Conservation (phyloP, 2,113 vertebrate genomes). For the Erythrolamprus reginae region DNA sequence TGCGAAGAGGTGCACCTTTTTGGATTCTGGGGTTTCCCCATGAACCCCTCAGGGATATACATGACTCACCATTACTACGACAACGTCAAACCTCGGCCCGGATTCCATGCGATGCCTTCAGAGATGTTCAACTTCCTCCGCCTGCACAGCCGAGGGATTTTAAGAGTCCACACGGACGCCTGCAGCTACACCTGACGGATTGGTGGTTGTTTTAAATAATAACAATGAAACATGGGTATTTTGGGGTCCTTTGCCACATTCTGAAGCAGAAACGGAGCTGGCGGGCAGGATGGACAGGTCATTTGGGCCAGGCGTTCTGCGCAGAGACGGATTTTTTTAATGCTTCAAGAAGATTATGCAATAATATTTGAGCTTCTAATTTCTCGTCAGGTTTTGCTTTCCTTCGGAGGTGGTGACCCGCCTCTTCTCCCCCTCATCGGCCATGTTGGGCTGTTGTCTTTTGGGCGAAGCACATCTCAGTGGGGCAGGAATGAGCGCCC, state of each 20-base stretch:
- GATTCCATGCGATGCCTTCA: slow-evolving; percentile 96
- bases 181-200: slow-evolving; percentile 80
- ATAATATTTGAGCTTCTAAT: slow-evolving; percentile 56
- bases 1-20: slow-evolving; percentile 97
- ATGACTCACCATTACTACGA: slow-evolving; percentile 98
- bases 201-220: background rate
- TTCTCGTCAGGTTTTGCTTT: slow-evolving; percentile 51
- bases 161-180: slow-evolving; percentile 85
- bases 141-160: slow-evolving; percentile 92
- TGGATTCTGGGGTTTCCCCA: slow-evolving; percentile 97
- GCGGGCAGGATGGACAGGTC: background rate
- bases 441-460: slow-evolving; percentile 2
- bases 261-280: no score
- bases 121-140: slow-evolving; percentile 97
- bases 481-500: background rate
- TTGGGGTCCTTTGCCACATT: background rate
- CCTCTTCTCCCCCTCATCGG: slow-evolving; percentile 25
- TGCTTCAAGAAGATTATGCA: slow-evolving; percentile 60
- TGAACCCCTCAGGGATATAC: slow-evolving; percentile 91
- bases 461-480: slow-evolving; percentile 21
- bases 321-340: slow-evolving; percentile 26
- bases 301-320: background rate
- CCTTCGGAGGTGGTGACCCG: slow-evolving; percentile 35
- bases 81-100: slow-evolving; percentile 95
- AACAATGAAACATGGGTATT: background rate